Percentiles rank a stretch among this genome's conserved stretches.
Evolutionary conservation across 2,888 invertebrate genomes (phyloP).

Genomic region (Plebejus melissa): DNA sequence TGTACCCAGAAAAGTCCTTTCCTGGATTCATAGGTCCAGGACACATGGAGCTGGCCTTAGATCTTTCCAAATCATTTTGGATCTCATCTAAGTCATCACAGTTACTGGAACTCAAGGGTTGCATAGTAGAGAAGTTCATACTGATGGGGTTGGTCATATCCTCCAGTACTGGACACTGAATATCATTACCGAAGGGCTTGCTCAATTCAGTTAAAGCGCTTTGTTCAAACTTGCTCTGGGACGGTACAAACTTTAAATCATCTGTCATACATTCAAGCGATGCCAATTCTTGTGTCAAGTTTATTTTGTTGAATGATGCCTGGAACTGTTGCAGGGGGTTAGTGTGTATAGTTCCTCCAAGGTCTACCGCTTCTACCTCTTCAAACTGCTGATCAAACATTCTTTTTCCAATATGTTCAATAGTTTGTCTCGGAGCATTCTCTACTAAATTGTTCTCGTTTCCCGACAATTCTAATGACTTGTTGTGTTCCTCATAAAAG

Average conservation of each 20-base stretch:
- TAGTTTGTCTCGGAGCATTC: conserved; percentile 43
- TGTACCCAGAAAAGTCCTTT: conserved; percentile 54
- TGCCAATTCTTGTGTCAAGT: conserved; percentile 52
- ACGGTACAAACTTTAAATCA: conserved; percentile 46
- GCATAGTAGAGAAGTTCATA: conserved; percentile 58
- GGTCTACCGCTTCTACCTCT: conserved; percentile 56
- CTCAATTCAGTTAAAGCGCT: conserved; percentile 58
- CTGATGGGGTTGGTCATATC: conserved; percentile 56
- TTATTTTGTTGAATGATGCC: conserved; percentile 48
- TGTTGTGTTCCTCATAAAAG: conserved; percentile 69
- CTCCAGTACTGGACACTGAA: conserved; percentile 45
- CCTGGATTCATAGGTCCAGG: conserved; percentile 44
- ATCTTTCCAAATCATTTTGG: conserved; percentile 50
- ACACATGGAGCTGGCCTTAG: conserved; percentile 42
- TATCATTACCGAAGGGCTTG: conserved; percentile 56
- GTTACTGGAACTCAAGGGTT: conserved; percentile 42
- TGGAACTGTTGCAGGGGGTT: conserved; percentile 45
- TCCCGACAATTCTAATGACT: conserved; percentile 60
- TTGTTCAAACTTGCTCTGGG: conserved; percentile 54
- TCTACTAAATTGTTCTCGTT: conserved; percentile 50
- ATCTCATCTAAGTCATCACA: conserved; percentile 64
- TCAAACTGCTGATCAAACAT: conserved; percentile 64
- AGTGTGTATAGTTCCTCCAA: conserved; percentile 41
- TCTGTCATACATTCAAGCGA: conserved; percentile 48
- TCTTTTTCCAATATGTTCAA: conserved; percentile 58